Evolutionary conservation across 30 jellyfish, hydroid and myxozoan genomes (phyloP).

Genomic region (Hydra vulgaris): DNA sequence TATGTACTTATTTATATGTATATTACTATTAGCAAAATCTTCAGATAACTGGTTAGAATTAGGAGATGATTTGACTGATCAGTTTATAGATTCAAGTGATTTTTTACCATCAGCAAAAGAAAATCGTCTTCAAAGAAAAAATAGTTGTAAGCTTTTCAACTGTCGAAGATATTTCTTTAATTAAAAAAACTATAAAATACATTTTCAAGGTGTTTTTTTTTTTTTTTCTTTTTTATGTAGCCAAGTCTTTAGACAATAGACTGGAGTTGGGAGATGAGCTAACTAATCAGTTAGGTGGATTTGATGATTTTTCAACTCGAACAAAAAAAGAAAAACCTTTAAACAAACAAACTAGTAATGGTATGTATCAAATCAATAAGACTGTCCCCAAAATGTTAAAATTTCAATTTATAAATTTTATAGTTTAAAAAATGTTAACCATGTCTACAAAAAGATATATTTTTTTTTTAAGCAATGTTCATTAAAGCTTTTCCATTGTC

Average conservation of each 20-base stretch:
- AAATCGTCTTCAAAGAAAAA: neutral
- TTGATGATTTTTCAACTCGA: neutral
- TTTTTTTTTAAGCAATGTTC: too few relatives aligned
- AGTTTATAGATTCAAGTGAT: slow-evolving; percentile 3
- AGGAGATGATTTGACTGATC: slow-evolving; percentile 37
- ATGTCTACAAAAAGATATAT: too few relatives aligned
- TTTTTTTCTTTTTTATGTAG: neutral
- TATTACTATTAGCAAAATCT: neutral
- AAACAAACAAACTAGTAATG: neutral
- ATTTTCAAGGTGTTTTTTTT: neutral
- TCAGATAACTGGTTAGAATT: slow-evolving; percentile 72
- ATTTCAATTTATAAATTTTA: too few relatives aligned
- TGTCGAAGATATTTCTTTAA: neutral
- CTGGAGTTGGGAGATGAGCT: neutral
- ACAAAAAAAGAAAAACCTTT: neutral
- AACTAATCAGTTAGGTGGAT: neutral
- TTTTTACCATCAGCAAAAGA: slow-evolving; percentile 6
- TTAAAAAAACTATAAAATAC: too few relatives aligned
- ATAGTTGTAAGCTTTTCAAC: neutral
- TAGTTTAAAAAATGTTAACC: too few relatives aligned
- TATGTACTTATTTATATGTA: too few relatives aligned
- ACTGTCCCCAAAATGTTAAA: too few relatives aligned
- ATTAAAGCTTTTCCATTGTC: too few relatives aligned
- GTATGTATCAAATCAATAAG: neutral
- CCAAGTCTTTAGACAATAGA: neutral